Percentiles rank a stretch among this genome's conserved stretches.
Conservation (phyloP, 2,888 invertebrate genomes). For the Idaea biselata region DNA sequence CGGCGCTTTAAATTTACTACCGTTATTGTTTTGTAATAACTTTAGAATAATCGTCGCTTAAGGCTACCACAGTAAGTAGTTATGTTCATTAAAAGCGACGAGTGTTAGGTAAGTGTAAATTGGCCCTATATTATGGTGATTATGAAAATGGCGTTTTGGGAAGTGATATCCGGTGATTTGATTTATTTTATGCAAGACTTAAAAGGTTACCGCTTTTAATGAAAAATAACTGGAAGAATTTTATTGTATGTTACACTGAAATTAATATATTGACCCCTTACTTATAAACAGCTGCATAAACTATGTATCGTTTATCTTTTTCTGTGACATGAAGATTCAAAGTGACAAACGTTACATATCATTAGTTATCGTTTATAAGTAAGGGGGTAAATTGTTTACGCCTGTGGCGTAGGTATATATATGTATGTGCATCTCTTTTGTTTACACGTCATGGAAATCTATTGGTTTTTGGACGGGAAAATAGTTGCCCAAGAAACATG, state of each 20-base stretch:
- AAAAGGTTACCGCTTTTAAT: not conserved
- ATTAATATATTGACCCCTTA: too few relatives aligned
- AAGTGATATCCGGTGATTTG: not conserved
- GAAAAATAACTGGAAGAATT: not conserved
- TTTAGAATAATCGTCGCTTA: not conserved
- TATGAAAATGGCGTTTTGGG: not conserved
- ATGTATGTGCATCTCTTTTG: too few relatives aligned
- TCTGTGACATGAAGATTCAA: too few relatives aligned
- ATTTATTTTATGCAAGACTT: not conserved
- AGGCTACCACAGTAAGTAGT: not conserved
- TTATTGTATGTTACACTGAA: not conserved
- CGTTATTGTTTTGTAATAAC: slow-evolving; percentile 1
- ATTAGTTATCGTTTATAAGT: too few relatives aligned
- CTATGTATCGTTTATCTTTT: too few relatives aligned
- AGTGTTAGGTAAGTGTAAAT: slow-evolving; percentile 1
- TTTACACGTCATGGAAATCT: too few relatives aligned
- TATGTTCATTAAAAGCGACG: not conserved
- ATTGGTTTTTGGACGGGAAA: too few relatives aligned
- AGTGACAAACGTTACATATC: too few relatives aligned
- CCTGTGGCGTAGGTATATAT: too few relatives aligned
- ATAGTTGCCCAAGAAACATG: too few relatives aligned
- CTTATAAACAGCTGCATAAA: too few relatives aligned
- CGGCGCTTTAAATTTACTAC: not conserved
- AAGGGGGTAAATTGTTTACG: too few relatives aligned
- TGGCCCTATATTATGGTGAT: not conserved